Conservation (phyloP, 2,113 vertebrate genomes). For the Xenopus tropicalis region DNA sequence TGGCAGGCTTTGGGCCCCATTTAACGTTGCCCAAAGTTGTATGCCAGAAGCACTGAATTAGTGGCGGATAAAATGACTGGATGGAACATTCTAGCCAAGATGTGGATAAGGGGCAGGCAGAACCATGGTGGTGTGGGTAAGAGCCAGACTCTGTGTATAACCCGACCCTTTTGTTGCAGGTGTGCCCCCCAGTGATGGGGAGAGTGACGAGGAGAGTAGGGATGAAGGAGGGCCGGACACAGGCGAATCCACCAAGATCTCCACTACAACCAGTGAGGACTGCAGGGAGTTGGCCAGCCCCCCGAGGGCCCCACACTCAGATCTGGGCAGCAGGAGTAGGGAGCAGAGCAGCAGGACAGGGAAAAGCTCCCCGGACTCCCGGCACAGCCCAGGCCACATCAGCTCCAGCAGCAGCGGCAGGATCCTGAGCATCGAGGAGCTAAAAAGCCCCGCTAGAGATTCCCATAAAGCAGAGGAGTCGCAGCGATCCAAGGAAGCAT, state of each 20-base stretch:
- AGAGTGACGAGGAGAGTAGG: conserved; percentile 91
- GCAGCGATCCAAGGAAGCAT: conserved; percentile 80
- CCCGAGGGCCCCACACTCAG: conserved; percentile 61
- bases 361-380: conserved; percentile 82
- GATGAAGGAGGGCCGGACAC: conserved; percentile 78
- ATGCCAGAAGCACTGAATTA: no score
- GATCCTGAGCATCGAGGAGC: conserved; percentile 71
- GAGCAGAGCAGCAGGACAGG: conserved; percentile 69
- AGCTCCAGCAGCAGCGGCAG: conserved; percentile 92
- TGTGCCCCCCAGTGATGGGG: conserved; percentile 88
- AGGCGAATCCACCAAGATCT: conserved; percentile 82
- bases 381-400: conserved; percentile 85
- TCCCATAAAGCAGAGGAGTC: conserved; percentile 77
- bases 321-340: conserved; percentile 59
- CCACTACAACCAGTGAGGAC: conserved; percentile 81
- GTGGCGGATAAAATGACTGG: no score
- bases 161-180: conserved; percentile 59
- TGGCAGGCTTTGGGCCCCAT: no score
- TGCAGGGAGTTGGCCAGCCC: conserved; percentile 76
- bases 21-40: no score
- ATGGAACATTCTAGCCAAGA: no score
- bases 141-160: no score
- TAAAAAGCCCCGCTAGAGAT: conserved; percentile 77
- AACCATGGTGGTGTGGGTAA: no score
- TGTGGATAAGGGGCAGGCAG: no score